Percentiles rank a stretch among this genome's conserved stretches.
These are phyloP conservation scores for Campoplex nolae DNA, from an alignment of 2,888 invertebrate genomes.

Conservation along the genomic window DNA sequence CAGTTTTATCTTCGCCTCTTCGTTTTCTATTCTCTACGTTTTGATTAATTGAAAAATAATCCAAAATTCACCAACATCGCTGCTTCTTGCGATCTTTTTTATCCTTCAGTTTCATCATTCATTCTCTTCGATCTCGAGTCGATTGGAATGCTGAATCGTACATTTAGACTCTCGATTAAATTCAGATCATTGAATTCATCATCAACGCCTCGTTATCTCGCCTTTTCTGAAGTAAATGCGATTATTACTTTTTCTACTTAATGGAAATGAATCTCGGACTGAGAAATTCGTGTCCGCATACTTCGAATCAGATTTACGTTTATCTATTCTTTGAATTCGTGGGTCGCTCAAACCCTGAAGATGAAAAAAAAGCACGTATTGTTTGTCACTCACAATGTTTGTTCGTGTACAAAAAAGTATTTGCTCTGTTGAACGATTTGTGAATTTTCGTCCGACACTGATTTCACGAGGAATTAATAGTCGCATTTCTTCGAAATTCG, in stretches of 20 bases:
- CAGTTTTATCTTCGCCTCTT: slow-evolving; percentile 38
- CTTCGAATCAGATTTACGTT: neutral
- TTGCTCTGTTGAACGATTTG: neutral
- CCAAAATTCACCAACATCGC: neutral
- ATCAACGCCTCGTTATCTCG: neutral
- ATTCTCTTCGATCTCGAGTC: neutral
- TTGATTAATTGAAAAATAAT: slow-evolving; percentile 66
- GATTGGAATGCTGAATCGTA: neutral
- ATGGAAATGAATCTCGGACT: slow-evolving; percentile 20
- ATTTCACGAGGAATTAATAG: slow-evolving; percentile 5
- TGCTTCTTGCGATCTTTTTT: slow-evolving; percentile 8
- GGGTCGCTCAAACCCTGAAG: neutral
- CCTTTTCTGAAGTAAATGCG: neutral
- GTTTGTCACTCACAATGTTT: neutral
- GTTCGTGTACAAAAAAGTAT: neutral
- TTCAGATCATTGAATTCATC: neutral
- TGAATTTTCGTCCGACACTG: slow-evolving; percentile 5
- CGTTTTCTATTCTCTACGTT: slow-evolving; percentile 53
- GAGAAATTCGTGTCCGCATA: neutral
- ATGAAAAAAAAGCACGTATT: neutral
- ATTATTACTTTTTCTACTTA: neutral
- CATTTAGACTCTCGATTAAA: neutral
- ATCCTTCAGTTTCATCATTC: neutral
- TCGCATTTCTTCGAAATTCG: slow-evolving; percentile 21
- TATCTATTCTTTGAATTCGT: neutral